Conservation (phyloP, 2,888 invertebrate species). For the Suillia variegata region DNA sequence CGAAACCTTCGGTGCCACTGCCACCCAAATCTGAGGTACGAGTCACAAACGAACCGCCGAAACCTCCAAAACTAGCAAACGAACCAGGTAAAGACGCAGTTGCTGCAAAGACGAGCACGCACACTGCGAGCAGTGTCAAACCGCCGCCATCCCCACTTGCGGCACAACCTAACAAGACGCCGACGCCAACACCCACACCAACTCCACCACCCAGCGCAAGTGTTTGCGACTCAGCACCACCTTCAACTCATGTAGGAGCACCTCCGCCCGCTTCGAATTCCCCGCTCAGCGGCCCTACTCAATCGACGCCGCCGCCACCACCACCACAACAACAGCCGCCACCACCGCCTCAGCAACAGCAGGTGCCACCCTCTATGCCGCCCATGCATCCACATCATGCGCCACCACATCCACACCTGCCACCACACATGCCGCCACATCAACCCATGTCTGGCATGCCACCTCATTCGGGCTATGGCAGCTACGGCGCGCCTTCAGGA, state of each 20-base stretch:
- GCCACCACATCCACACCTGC: constrained; percentile 52
- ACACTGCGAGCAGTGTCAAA: no score
- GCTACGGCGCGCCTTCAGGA: constrained; percentile 55
- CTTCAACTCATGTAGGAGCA: constrained; percentile 18
- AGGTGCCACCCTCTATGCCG: constrained; percentile 67
- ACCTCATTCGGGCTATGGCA: constrained; percentile 56
- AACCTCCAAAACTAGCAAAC: constrained; percentile 19
- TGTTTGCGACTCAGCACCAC: no score
- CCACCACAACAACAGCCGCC: background rate
- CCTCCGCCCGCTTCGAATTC: no score
- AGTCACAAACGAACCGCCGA: constrained; percentile 10
- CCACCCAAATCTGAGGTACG: constrained; percentile 38
- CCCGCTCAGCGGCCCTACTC: constrained; percentile 22
- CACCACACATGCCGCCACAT: constrained; percentile 53
- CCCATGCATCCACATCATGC: constrained; percentile 51
- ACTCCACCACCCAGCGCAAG: no score
- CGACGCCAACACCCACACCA: constrained; percentile 31
- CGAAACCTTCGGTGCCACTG: constrained; percentile 53
- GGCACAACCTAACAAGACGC: constrained; percentile 30
- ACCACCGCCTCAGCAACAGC: constrained; percentile 50
- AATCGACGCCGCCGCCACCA: constrained; percentile 34
- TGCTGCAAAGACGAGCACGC: constrained; percentile 19
- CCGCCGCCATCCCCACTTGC: constrained; percentile 14
- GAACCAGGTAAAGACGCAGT: constrained; percentile 27
- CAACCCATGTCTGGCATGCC: constrained; percentile 56